Evolutionary conservation across 2,113 vertebrate genomes (phyloP).

Genomic region (Bombycilla garrulus): DNA sequence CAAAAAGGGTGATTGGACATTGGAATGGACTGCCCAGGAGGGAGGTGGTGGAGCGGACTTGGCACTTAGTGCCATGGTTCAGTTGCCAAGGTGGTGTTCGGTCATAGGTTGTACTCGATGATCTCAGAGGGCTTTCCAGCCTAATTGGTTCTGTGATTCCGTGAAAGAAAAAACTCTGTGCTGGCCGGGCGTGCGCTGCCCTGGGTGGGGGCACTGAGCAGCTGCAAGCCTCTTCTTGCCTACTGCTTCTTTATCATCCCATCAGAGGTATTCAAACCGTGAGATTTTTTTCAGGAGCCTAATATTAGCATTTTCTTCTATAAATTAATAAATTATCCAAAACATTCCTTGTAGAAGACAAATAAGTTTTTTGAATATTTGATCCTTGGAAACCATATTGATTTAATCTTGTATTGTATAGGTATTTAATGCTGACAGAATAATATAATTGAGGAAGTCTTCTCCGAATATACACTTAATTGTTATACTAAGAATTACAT

Average conservation of each 20-base stretch:
- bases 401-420: neutral
- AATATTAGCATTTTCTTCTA: neutral
- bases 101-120: neutral
- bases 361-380: neutral
- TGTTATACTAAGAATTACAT: neutral
- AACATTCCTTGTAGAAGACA: neutral
- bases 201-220: neutral
- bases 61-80: neutral
- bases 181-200: accelerated
- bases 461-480: neutral
- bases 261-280: neutral
- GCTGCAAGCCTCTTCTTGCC: neutral
- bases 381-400: neutral
- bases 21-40: neutral
- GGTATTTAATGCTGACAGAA: neutral
- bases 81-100: neutral
- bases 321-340: neutral
- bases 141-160: no score
- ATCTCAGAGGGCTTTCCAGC: neutral
- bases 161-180: accelerated
- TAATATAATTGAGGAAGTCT: neutral
- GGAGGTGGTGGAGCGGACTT: neutral
- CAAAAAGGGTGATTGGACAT: neutral
- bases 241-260: neutral
- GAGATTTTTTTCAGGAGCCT: neutral